A percentile compares a stretch with the other conserved stretches of the same genome.
phyloP scores from a whole-genome alignment of 2,797 vertebrate species.

The Moxostoma hubbsi region DNA sequence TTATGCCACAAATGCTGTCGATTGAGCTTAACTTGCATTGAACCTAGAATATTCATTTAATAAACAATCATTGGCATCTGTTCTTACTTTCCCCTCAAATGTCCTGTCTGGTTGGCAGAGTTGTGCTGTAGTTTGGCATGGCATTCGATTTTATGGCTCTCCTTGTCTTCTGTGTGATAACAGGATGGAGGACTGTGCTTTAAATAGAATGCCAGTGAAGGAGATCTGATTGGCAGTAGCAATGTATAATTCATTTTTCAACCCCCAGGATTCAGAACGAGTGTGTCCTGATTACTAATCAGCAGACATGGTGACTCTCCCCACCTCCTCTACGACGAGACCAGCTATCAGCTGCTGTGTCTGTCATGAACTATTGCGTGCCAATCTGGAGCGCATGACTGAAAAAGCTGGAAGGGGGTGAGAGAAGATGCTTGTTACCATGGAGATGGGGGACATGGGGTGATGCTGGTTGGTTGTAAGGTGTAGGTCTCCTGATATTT shows the following conservation, averaged over 20 bases:
- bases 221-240: conserved; percentile 60
- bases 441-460: conserved; percentile 60
- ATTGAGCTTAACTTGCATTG: no score
- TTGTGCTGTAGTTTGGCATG: conserved; percentile 29
- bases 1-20: no score
- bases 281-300: conserved; percentile 65
- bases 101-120: conserved; percentile 42
- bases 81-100: conserved; percentile 56
- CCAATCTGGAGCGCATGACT: conserved; percentile 49
- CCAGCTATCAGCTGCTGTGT: conserved; percentile 56
- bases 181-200: conserved; percentile 50
- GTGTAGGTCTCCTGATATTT: conserved; percentile 31
- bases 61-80: conserved; percentile 41
- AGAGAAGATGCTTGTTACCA: conserved; percentile 61
- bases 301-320: conserved; percentile 54
- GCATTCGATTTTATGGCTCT: conserved; percentile 55
- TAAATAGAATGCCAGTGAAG: conserved; percentile 63
- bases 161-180: conserved; percentile 47
- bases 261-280: conserved; percentile 58
- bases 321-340: conserved; percentile 52
- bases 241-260: conserved; percentile 64
- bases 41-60: neutral
- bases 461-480: conserved; percentile 64
- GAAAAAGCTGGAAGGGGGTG: conserved; percentile 16
- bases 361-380: conserved; percentile 63